These are phyloP conservation scores for Epinotia ramella DNA, from an alignment of 2,888 invertebrate species.

Conservation along the genomic window DNA sequence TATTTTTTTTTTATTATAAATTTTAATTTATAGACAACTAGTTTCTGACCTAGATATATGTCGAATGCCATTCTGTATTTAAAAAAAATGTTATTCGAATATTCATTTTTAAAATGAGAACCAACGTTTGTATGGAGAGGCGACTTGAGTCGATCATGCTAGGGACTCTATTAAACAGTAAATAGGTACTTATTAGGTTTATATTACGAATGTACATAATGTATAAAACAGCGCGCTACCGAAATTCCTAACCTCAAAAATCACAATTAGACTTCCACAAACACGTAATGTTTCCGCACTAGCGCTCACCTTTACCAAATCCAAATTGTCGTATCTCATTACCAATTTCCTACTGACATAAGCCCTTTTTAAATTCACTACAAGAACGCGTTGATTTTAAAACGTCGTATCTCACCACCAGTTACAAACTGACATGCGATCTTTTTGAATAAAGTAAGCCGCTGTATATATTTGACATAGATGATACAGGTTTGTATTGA, in stretches of 20 bases:
- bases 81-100: too few species aligned
- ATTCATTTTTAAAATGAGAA: too few species aligned
- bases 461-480: constrained; percentile 21
- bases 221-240: background rate
- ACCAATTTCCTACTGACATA: background rate
- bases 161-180: too few species aligned
- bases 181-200: too few species aligned
- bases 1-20: too few species aligned
- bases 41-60: too few species aligned
- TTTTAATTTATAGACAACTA: too few species aligned
- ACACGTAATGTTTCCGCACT: constrained; percentile 15
- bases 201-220: too few species aligned
- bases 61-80: too few species aligned
- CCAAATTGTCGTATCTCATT: background rate
- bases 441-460: background rate
- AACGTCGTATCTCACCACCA: background rate
- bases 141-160: too few species aligned
- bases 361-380: background rate
- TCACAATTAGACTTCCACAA: background rate
- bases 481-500: constrained; percentile 17
- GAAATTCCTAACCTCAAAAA: constrained; percentile 1
- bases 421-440: background rate
- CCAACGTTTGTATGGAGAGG: too few species aligned
- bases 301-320: background rate
- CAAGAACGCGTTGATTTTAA: background rate